These are phyloP conservation scores for Pachycephala philippinensis DNA, from an alignment of 2,113 vertebrate species.

Conservation along the genomic window DNA sequence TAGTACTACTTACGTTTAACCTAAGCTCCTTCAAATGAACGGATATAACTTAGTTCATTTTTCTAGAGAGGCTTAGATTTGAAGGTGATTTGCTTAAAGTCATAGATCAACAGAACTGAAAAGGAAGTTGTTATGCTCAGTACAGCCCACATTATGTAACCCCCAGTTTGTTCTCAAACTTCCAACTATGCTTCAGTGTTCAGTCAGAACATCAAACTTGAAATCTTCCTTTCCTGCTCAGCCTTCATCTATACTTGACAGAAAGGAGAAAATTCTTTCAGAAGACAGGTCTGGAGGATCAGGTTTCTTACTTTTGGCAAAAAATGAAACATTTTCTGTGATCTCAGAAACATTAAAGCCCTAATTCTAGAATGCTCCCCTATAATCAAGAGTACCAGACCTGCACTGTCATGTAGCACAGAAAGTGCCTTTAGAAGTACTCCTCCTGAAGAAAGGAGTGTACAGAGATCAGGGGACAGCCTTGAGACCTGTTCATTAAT, in stretches of 20 bases:
- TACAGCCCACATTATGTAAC: neutral
- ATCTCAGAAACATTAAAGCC: neutral
- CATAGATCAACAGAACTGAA: neutral
- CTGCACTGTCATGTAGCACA: neutral
- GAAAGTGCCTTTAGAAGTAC: neutral
- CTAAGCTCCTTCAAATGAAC: neutral
- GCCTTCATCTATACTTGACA: neutral
- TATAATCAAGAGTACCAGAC: neutral
- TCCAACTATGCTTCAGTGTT: neutral
- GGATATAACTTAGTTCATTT: neutral
- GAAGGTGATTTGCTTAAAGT: slow-evolving; percentile 18
- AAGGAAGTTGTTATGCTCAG: neutral
- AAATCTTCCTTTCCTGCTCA: neutral
- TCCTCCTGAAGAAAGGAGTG: neutral
- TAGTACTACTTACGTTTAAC: neutral
- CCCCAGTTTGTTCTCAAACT: neutral
- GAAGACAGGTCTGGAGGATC: neutral
- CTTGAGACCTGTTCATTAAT: neutral
- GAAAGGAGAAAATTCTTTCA: neutral
- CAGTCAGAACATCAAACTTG: neutral
- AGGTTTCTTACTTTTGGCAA: neutral
- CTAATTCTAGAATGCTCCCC: neutral
- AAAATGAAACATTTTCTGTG: neutral
- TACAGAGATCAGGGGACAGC: neutral
- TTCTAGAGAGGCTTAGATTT: neutral